Percentiles rank a stretch among this genome's conserved stretches.
Evolutionary conservation across 2,797 vertebrate species (phyloP).

Genomic region (Mormyrops attenuatus): DNA sequence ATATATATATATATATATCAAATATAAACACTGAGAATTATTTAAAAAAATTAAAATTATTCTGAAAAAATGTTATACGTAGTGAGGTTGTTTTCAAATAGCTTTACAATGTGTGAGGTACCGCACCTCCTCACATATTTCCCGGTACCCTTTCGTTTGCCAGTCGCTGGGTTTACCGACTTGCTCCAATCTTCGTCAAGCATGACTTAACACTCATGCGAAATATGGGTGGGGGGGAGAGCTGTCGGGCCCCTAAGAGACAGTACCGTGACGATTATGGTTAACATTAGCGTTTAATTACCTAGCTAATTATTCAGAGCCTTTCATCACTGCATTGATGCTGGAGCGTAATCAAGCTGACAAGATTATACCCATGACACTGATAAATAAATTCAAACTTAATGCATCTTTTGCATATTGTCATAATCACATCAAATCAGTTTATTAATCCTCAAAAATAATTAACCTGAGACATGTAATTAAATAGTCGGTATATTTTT

Average conservation of each 20-base stretch:
- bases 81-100: background rate
- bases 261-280: conserved; percentile 31
- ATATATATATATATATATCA: background rate
- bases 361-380: conserved; percentile 37
- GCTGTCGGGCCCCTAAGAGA: conserved; percentile 8
- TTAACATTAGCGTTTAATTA: conserved; percentile 41
- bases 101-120: background rate
- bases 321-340: conserved; percentile 29
- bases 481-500: conserved; percentile 31
- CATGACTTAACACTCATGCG: conserved; percentile 25
- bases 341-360: conserved; percentile 34
- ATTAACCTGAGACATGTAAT: conserved; percentile 28
- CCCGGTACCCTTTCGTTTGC: conserved; percentile 18
- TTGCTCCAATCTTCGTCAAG: conserved; percentile 12
- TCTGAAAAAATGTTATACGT: too few relatives aligned
- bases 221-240: conserved; percentile 14
- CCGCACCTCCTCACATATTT: conserved; percentile 11
- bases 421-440: conserved; percentile 36
- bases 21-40: too few relatives aligned
- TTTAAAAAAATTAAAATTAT: background rate
- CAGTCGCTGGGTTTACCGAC: conserved; percentile 12
- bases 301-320: conserved; percentile 34
- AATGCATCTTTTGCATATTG: conserved; percentile 35
- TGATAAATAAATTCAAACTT: conserved; percentile 35
- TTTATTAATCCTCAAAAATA: conserved; percentile 36